Evolutionary conservation across 2,797 vertebrate genomes (phyloP).

Genomic region (Chelon labrosus): DNA sequence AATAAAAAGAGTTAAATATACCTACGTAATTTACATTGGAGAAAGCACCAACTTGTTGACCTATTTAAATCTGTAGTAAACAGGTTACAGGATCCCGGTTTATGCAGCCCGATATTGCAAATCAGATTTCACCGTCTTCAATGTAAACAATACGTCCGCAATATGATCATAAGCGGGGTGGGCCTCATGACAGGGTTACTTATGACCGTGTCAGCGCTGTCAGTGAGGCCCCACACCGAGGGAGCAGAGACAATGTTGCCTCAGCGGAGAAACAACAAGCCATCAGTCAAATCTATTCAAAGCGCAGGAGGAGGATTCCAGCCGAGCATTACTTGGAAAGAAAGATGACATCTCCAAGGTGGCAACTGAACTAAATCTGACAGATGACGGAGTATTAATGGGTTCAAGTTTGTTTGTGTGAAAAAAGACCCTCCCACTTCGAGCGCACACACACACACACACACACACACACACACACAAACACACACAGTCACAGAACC

Average conservation of each 20-base stretch:
- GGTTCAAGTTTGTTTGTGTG: conserved; percentile 36
- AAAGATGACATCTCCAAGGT: conserved; percentile 41
- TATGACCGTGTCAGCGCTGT: background rate
- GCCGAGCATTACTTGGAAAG: conserved; percentile 36
- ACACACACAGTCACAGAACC: conserved; percentile 6
- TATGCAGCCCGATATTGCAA: no score
- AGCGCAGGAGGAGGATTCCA: conserved; percentile 47
- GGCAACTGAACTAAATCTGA: conserved; percentile 40
- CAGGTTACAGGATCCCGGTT: background rate
- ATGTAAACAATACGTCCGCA: background rate
- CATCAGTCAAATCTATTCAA: conserved; percentile 66
- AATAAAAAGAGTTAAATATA: background rate
- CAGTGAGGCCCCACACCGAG: background rate
- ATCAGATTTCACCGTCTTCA: background rate
- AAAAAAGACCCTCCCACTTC: conserved; percentile 2
- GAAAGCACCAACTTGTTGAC: background rate
- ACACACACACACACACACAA: conserved; percentile 28
- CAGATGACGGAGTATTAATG: conserved; percentile 29
- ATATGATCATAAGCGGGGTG: background rate
- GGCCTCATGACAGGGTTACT: background rate
- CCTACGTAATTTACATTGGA: background rate
- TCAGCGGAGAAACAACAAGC: conserved; percentile 35
- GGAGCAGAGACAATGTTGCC: conserved; percentile 37
- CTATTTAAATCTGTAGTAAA: background rate
- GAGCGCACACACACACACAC: conserved; percentile 11